Evolutionary conservation across 2,797 vertebrate genomes (phyloP).

Genomic region (Sebastes itinus): DNA sequence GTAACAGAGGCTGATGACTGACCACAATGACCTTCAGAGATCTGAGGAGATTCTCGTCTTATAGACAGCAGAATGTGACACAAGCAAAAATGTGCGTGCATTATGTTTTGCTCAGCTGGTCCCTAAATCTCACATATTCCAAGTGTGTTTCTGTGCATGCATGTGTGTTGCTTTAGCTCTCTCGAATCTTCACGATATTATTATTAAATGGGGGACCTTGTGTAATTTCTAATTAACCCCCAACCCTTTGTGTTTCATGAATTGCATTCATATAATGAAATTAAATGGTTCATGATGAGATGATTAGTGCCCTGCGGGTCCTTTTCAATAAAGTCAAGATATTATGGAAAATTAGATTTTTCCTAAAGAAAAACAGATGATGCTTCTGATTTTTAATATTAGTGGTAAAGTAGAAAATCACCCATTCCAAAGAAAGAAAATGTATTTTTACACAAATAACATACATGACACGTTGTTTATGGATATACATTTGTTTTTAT

Average conservation of each 20-base stretch:
- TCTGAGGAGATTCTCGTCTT: background rate
- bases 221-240: conserved; percentile 26
- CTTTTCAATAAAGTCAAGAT: background rate
- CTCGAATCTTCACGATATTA: background rate
- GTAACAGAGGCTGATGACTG: background rate
- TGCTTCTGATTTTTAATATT: background rate
- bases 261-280: conserved; percentile 8
- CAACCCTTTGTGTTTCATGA: conserved; percentile 14
- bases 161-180: background rate
- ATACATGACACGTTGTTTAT: background rate
- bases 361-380: background rate
- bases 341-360: background rate
- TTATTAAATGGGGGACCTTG: background rate
- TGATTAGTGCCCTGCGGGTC: background rate
- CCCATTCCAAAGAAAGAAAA: background rate
- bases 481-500: background rate
- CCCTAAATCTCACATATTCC: background rate
- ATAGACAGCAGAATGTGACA: background rate
- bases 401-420: background rate
- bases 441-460: background rate
- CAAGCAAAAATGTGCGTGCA: background rate
- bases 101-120: no score
- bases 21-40: background rate
- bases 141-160: background rate
- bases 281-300: conserved; percentile 29